Base-by-base conservation (phyloP, 1,140 invertebrate genomes). In the Hylaeus anthracinus region DNA sequence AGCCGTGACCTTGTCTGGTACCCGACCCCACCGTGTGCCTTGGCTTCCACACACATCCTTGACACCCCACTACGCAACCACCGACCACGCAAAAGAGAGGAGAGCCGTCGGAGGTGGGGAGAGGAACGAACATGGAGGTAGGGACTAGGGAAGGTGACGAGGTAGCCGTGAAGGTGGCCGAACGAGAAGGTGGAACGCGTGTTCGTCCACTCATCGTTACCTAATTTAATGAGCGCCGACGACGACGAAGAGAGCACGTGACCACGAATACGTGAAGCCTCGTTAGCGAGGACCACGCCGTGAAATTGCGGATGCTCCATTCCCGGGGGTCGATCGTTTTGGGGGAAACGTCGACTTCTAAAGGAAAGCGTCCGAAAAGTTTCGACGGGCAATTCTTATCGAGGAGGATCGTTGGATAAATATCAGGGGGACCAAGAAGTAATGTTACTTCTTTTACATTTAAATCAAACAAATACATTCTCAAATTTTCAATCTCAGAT, bases 1-100 rank as follows among this genome's bases (percentile, higher is more conserved):
- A 91, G 88, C 90, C 90, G 86, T 91, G 91, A 91, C 91, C 91
- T 92, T 92, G 91, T 91, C 90, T 90, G 88, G 85, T 82, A 88
- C 87, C 80, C 83, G 89, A 89, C 83, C 83, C 88, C 81, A 83
- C 87, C 53, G 82, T 79, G 79, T 86, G 81, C 83, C 86, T 86
- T 81, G 82, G 85, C 73, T 86, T 84, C 81, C 79, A 84, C 82
- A 86, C 76, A 80, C 72, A 87, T 87, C 85, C 85, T 88, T 87
- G 79, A 61, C 48, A 79, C 60, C 69, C 67, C 77, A 79, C 72
- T 70, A 75, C 67, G 61, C 55, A 51, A 14, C 64, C 45, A 39
- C 39, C 67, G 53, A 67, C 61, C 67, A 51, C 69, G 63, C 39
- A 41, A 58, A 75, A 64, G 64, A 61, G 74, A 67, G 51, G 60